A percentile compares a stretch with the other conserved stretches of the same genome.
Evolutionary conservation across 1,140 invertebrate genomes (phyloP).

Genomic region (Cyclargus thomasi): DNA sequence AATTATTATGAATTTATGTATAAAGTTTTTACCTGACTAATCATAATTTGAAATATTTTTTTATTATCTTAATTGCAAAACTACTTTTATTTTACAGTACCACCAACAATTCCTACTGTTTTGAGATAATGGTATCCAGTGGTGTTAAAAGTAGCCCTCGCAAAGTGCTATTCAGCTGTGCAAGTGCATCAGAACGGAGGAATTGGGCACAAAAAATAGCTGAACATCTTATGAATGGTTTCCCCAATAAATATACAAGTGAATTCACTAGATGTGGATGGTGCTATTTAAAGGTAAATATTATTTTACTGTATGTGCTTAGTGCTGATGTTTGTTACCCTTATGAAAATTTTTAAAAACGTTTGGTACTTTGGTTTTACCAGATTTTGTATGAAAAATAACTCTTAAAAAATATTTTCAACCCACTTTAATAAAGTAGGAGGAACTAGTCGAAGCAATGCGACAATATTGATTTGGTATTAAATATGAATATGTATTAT

Average conservation of each 20-base stretch:
- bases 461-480: no score
- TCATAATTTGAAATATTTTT: neutral
- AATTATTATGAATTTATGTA: no score
- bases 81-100: constrained; percentile 33
- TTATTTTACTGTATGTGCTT: neutral
- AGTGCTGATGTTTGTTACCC: no score
- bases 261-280: constrained; percentile 61
- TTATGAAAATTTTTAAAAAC: no score
- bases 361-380: no score
- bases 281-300: constrained; percentile 61
- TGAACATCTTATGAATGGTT: constrained; percentile 47
- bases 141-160: constrained; percentile 35
- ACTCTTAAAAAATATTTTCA: no score
- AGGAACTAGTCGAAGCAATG: no score
- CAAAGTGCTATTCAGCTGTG: constrained; percentile 56
- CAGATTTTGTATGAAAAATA: no score
- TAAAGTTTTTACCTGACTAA: no score
- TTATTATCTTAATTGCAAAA: neutral
- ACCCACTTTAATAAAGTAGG: no score
- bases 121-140: constrained; percentile 48
- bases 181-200: constrained; percentile 49
- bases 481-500: no score
- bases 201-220: constrained; percentile 63
- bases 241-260: constrained; percentile 49
- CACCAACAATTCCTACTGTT: constrained; percentile 54